phyloP scores from a whole-genome alignment of 2,113 vertebrate species.

The Piprites chloris region DNA sequence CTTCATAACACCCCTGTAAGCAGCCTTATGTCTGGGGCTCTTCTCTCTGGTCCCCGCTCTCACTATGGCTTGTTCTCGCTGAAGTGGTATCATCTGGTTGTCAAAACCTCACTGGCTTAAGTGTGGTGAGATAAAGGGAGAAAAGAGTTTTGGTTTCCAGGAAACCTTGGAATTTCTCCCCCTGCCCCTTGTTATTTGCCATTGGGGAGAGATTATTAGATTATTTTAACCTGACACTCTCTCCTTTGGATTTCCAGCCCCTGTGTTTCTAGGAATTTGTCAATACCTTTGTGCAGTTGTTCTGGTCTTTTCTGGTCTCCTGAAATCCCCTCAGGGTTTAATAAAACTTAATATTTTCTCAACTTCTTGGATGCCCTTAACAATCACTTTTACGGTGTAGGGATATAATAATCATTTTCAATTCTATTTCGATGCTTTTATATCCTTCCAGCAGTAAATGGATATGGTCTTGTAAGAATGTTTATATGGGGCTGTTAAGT shows the following conservation, averaged over 20 bases:
- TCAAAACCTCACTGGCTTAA: neutral
- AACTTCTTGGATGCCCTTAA: neutral
- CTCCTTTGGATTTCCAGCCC: neutral
- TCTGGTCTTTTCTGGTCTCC: neutral
- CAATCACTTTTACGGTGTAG: neutral
- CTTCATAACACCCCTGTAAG: neutral
- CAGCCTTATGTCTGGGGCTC: neutral
- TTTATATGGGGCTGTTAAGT: neutral
- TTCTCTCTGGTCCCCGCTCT: neutral
- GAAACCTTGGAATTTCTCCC: neutral
- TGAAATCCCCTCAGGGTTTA: neutral
- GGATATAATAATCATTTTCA: neutral
- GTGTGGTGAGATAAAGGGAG: neutral
- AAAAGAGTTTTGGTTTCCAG: neutral
- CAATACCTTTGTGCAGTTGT: neutral
- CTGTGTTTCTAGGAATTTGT: neutral
- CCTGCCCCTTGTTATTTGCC: neutral
- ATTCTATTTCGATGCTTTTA: neutral
- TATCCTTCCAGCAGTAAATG: neutral
- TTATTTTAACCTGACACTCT: neutral
- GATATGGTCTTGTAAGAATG: neutral
- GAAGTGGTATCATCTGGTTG: neutral
- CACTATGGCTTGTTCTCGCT: neutral
- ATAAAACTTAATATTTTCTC: constrained; percentile 14
- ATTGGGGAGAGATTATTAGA: neutral